A percentile compares a stretch with the other conserved stretches of the same genome.
These are phyloP conservation scores for Drosophila barbarae DNA, from an alignment of 2,888 invertebrate species.

Conservation along the genomic window DNA sequence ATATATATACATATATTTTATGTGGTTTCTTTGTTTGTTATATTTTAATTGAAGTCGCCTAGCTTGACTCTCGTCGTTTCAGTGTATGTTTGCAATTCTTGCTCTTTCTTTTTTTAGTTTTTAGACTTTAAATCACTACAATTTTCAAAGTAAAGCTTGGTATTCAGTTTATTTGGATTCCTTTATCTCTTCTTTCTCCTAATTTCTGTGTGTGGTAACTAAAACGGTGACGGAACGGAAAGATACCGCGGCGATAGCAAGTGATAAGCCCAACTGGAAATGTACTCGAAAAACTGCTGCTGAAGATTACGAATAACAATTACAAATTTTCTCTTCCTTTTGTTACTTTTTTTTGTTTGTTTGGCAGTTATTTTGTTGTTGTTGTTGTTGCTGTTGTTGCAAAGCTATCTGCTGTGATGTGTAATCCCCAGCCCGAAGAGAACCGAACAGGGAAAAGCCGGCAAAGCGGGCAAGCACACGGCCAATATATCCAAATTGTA, in stretches of 20 bases:
- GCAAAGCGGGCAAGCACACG: conserved; percentile 32
- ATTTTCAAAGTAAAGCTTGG: conserved; percentile 71
- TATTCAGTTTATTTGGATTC: conserved; percentile 51
- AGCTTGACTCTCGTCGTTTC: conserved; percentile 20
- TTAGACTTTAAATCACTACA: conserved; percentile 62
- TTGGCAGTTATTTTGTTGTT: conserved; percentile 47
- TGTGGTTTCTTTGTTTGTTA: conserved; percentile 1
- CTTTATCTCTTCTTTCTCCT: conserved; percentile 12
- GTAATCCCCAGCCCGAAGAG: conserved; percentile 31
- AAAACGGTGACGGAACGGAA: conserved; percentile 19
- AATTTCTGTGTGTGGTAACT: conserved; percentile 23
- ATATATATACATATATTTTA: conserved; percentile 22
- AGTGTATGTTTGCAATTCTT: conserved; percentile 42
- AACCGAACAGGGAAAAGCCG: conserved; percentile 20
- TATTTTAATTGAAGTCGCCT: conserved; percentile 27
- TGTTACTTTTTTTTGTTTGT: conserved; percentile 20
- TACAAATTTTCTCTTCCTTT: conserved; percentile 17
- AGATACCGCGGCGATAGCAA: conserved; percentile 1
- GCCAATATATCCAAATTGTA: conserved; percentile 21
- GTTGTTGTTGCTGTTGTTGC: conserved; percentile 25
- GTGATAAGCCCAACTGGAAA: conserved; percentile 18
- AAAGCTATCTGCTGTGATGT: conserved; percentile 45
- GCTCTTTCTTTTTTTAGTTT: conserved; percentile 16
- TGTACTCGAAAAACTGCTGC: conserved; percentile 17
- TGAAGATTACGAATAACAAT: conserved; percentile 31